Evolutionary conservation across 2,797 vertebrate genomes (phyloP).

Genomic region (Microctenopoma lineatum): DNA sequence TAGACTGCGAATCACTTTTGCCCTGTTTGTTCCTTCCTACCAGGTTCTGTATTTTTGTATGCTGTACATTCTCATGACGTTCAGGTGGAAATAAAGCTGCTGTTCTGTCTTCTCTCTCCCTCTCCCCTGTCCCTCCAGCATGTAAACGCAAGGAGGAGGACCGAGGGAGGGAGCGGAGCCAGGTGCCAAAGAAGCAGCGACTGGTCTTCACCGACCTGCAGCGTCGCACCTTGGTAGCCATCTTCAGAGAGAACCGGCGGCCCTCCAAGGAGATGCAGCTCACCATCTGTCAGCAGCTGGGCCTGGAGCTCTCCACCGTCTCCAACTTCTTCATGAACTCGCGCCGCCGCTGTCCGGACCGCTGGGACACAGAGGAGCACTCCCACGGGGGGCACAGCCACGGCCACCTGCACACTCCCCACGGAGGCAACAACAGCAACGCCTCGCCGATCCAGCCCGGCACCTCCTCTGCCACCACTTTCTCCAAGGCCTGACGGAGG

Average conservation of each 20-base stretch:
- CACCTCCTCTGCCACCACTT: slow-evolving; percentile 88
- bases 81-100: not conserved
- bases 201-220: slow-evolving; percentile 99
- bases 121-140: slow-evolving; percentile 75
- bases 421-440: slow-evolving; percentile 67
- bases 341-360: slow-evolving; percentile 93
- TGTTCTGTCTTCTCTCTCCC: not conserved
- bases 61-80: not conserved
- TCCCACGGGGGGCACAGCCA: slow-evolving; percentile 84
- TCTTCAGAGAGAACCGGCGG: slow-evolving; percentile 98
- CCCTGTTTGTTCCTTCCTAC: not conserved
- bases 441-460: slow-evolving; percentile 79
- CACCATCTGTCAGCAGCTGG: slow-evolving; percentile 98
- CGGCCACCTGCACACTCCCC: slow-evolving; percentile 72
- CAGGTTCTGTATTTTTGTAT: not conserved
- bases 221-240: slow-evolving; percentile 96
- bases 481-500: slow-evolving; percentile 92
- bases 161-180: slow-evolving; percentile 88
- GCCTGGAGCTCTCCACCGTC: slow-evolving; percentile 96
- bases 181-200: slow-evolving; percentile 97
- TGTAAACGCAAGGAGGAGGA: slow-evolving; percentile 99
- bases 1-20: too few relatives aligned
- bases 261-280: slow-evolving; percentile 99
- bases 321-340: slow-evolving; percentile 99
- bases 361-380: slow-evolving; percentile 92